Evolutionary conservation across 53 echinoderm and acorn worm genomes (phyloP), one percentile per base, ranked within the genome.

Genomic region (Hippasteria phrygiana): DNA sequence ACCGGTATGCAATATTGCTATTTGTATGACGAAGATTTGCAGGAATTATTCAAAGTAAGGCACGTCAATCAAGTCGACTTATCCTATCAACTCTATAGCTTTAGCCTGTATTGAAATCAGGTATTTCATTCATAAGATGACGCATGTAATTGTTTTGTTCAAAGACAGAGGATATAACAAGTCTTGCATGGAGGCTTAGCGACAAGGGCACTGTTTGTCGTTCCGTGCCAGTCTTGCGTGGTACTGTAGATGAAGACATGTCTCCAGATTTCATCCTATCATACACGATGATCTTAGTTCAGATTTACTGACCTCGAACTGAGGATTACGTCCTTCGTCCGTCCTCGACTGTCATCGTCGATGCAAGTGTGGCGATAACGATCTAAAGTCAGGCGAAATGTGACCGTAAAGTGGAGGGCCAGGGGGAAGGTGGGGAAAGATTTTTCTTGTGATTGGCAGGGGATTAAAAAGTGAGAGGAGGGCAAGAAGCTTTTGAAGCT

Each of bases 261-360:
- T 45, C 46, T 11, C 46, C 46, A 5, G 46, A 54, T 54, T 20
- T 16, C 20, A 54, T 54, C 8, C n/a, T 59, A 59, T n/a, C 59
- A 59, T 26, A 26, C 4, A 59, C 4, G 59, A 59, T 59, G 59
- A 59, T 59, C 59, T 59, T 59, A 59, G 59, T 59, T 59, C 59
- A 59, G 26, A 59, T 59, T 59, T 59, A 2, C 26, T 24, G 24
- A 59, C 59, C 59, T 26, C 59, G 22, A 59, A 18, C 46, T 45
- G 46, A 8, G 59, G 54, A 54, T 54, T 54, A 54, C 13, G 12
- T 16, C 54, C 0, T 51, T 51, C 9, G 59, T 24, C 24, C 26
- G 59, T 59, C 59, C 26, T 59, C n/a, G 59, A 59, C 59, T 59
- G 59, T 59, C 59, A 24, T 26, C 26, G 59, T 26, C 59, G 59